These are phyloP conservation scores for Xerus inauris DNA, from an alignment of 2,113 vertebrate genomes.

Conservation along the genomic window DNA sequence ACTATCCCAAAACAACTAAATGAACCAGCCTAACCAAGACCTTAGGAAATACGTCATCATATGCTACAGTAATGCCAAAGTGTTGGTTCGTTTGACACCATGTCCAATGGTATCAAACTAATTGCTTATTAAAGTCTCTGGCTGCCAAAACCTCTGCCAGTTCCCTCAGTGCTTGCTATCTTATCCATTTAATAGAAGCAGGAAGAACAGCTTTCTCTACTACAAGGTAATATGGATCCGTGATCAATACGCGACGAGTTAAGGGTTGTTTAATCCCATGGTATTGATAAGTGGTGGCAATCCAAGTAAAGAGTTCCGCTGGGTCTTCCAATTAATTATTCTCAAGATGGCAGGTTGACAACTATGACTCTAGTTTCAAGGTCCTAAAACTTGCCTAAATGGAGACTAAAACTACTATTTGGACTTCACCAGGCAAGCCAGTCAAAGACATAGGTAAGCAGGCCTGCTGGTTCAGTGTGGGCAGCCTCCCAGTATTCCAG, in stretches of 20 bases:
- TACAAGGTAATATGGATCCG: not conserved
- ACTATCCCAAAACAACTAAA: not conserved
- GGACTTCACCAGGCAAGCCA: not conserved
- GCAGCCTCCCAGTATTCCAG: not conserved
- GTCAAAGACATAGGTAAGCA: not conserved
- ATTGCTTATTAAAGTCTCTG: not conserved
- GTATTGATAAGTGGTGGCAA: not conserved
- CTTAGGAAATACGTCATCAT: not conserved
- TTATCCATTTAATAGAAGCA: not conserved
- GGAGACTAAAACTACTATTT: not conserved
- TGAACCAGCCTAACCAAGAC: not conserved
- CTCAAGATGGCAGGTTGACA: slow-evolving; percentile 15
- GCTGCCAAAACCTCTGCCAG: not conserved
- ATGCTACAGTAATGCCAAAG: not conserved
- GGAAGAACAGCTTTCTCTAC: not conserved
- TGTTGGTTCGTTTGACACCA: not conserved
- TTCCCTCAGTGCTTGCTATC: not conserved
- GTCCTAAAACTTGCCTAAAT: not conserved
- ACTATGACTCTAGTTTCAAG: not conserved
- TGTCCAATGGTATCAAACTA: not conserved
- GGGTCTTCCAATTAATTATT: slow-evolving; percentile 19
- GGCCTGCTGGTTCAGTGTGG: not conserved
- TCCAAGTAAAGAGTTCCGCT: not conserved
- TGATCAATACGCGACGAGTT: not conserved
- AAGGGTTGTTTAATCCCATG: not conserved